Conservation (phyloP, 1,140 invertebrate genomes). For the Rhynchophorus ferrugineus region DNA sequence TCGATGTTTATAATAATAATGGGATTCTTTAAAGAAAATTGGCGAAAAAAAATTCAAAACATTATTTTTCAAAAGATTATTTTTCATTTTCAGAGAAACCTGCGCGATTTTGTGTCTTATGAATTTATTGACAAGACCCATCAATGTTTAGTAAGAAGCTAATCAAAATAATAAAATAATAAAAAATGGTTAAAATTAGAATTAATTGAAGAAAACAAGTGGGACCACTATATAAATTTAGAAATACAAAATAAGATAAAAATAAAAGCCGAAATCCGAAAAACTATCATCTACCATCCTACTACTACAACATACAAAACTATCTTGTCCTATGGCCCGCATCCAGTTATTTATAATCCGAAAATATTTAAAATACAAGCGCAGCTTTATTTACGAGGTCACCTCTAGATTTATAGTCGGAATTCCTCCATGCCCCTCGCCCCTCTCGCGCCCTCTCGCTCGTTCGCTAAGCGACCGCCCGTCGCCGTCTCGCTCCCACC, state of each 20-base stretch:
- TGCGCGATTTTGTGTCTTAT: no score
- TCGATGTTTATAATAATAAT: no score
- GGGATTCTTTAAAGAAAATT: no score
- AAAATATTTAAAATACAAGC: slow-evolving; percentile 43
- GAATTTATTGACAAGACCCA: no score
- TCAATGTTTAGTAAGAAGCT: no score
- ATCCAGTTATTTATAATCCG: slow-evolving; percentile 43
- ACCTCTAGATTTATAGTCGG: slow-evolving; percentile 40
- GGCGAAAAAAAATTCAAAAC: no score
- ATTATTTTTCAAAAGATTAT: no score
- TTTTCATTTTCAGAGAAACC: no score
- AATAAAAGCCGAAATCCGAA: not conserved
- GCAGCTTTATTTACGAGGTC: slow-evolving; percentile 44
- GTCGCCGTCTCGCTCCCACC: slow-evolving; percentile 12
- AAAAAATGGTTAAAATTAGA: no score
- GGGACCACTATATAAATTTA: not conserved
- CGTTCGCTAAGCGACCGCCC: no score
- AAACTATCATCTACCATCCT: slow-evolving; percentile 2
- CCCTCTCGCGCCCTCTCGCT: not conserved
- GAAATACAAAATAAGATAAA: not conserved
- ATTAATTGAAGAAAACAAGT: no score
- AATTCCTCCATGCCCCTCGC: slow-evolving; percentile 28
- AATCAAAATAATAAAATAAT: no score
- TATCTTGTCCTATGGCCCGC: slow-evolving; percentile 23
- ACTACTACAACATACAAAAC: slow-evolving; percentile 16